Evolutionary conservation across 1,140 invertebrate genomes (phyloP).

Genomic region (Stenopsyche tienmushanensis): DNA sequence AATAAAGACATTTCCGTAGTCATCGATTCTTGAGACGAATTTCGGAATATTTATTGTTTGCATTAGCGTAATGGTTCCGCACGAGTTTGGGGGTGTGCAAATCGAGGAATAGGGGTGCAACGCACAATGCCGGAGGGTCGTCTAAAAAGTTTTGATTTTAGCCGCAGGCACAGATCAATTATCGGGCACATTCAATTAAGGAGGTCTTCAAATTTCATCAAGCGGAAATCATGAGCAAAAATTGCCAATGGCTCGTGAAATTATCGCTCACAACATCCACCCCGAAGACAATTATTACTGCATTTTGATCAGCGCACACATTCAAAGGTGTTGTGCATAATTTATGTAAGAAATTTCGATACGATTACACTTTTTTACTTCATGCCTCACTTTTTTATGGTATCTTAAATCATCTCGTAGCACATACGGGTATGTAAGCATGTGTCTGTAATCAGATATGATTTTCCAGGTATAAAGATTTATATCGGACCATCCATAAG

Average conservation of each 20-base stretch:
- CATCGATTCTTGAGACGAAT: slow-evolving; percentile 8
- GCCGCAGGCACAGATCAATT: slow-evolving; percentile 39
- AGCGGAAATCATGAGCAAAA: slow-evolving; percentile 32
- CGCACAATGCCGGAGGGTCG: neutral
- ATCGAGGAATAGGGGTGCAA: neutral
- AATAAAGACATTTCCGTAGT: neutral
- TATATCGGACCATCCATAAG: slow-evolving; percentile 23
- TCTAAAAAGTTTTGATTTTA: slow-evolving; percentile 38
- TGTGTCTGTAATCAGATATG: slow-evolving; percentile 6
- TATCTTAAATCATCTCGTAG: neutral
- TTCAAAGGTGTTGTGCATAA: neutral
- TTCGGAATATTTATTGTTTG: slow-evolving; percentile 36
- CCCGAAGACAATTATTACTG: neutral
- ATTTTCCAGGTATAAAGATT: slow-evolving; percentile 24
- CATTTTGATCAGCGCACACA: neutral
- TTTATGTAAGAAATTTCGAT: neutral
- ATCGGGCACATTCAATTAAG: slow-evolving; percentile 29
- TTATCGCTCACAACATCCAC: neutral
- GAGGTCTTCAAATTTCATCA: slow-evolving; percentile 13
- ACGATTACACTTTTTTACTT: neutral
- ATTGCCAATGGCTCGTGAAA: neutral
- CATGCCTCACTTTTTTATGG: too few relatives aligned
- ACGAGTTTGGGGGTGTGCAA: neutral
- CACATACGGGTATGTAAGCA: neutral
- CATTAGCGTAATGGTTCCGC: slow-evolving; percentile 35